These are phyloP conservation scores for Magallana nippona DNA, from an alignment of 2,888 invertebrate species.

Conservation along the genomic window DNA sequence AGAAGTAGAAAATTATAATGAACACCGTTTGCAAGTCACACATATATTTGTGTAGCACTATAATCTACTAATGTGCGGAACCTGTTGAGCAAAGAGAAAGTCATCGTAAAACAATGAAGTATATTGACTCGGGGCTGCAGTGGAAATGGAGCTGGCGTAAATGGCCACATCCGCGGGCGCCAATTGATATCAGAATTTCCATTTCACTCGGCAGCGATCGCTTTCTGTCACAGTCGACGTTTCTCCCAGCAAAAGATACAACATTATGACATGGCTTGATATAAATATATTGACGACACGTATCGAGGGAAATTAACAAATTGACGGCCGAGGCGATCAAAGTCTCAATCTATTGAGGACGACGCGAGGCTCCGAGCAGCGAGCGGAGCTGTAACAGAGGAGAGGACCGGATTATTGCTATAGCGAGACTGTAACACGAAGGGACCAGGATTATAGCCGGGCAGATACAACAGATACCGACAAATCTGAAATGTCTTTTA, in stretches of 20 bases:
- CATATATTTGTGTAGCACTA: too few species aligned
- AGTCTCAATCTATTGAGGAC: slow-evolving; percentile 1
- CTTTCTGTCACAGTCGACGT: slow-evolving; percentile 23
- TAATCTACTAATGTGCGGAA: too few species aligned
- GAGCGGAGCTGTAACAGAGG: not conserved
- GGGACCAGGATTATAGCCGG: not conserved
- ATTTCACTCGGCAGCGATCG: slow-evolving; percentile 10
- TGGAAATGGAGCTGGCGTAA: not conserved
- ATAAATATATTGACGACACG: slow-evolving; percentile 47
- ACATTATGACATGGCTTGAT: slow-evolving; percentile 31
- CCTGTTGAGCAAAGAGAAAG: not conserved
- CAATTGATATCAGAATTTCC: slow-evolving; percentile 23
- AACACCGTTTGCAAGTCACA: too few species aligned
- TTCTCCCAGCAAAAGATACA: slow-evolving; percentile 33
- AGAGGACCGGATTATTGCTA: slow-evolving; percentile 2
- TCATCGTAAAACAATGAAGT: not conserved
- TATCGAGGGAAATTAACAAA: slow-evolving; percentile 62
- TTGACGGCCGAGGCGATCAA: slow-evolving; percentile 54
- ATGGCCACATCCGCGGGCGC: not conserved
- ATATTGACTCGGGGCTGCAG: not conserved
- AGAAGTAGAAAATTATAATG: too few species aligned
- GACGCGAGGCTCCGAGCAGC: not conserved
- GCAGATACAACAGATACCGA: not conserved
- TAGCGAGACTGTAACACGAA: not conserved
- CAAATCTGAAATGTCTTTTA: not conserved